phyloP scores from a whole-genome alignment of 92 coral and sea anemone species.

The Isaurus tuberculatus region DNA sequence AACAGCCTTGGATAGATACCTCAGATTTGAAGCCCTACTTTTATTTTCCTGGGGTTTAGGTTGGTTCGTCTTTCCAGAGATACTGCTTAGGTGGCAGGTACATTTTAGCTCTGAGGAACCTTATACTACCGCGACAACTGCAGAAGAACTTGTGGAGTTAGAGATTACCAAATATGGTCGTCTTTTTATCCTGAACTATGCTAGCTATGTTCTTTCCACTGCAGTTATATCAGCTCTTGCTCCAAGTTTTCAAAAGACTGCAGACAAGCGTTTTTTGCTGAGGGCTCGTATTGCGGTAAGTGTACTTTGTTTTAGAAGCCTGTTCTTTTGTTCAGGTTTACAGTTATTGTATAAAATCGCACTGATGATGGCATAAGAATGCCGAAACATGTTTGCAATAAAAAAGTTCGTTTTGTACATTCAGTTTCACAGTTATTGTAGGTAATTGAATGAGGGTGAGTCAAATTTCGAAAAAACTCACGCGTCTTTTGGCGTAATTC shows the following conservation, averaged over 20 bases:
- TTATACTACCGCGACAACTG: not conserved
- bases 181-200: constrained; percentile 25
- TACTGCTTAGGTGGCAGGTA: constrained; percentile 14
- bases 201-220: constrained; percentile 3
- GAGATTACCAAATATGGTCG: not conserved
- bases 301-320: too few relatives aligned
- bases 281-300: constrained; percentile 18
- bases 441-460: too few relatives aligned
- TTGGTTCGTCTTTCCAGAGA: constrained; percentile 15
- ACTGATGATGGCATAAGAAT: too few relatives aligned
- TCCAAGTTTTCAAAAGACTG: constrained; percentile 10
- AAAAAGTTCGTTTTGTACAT: too few relatives aligned
- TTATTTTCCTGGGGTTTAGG: constrained; percentile 4
- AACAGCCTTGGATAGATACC: constrained; percentile 19
- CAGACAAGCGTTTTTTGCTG: constrained; percentile 14
- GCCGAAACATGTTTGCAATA: too few relatives aligned
- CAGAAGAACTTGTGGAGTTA: not conserved
- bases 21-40: constrained; percentile 8
- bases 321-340: too few relatives aligned
- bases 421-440: too few relatives aligned
- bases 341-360: too few relatives aligned
- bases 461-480: too few relatives aligned
- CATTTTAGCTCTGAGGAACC: not conserved
- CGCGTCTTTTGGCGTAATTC: too few relatives aligned
- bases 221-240: constrained; percentile 28